phyloP scores from a whole-genome alignment of 2,888 invertebrate genomes.

The Leuctra nigra region DNA sequence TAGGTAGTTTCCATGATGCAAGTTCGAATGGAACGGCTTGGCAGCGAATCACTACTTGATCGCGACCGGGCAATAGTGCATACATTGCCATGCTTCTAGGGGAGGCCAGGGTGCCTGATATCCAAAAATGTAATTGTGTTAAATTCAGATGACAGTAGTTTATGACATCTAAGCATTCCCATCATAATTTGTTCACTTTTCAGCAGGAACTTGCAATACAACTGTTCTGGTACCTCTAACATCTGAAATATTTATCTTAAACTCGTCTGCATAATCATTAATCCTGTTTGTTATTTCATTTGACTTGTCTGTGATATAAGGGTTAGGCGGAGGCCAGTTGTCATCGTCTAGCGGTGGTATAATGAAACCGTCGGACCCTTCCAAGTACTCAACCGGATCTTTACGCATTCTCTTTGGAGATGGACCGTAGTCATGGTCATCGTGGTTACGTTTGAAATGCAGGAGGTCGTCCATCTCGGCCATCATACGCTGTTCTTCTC shows the following conservation, averaged over 20 bases:
- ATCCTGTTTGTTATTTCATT: conserved; percentile 30
- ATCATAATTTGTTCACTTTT: conserved; percentile 29
- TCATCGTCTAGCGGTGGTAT: conserved; percentile 28
- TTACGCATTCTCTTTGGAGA: conserved; percentile 24
- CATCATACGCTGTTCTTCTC: conserved; percentile 30
- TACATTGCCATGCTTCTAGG: too few relatives aligned
- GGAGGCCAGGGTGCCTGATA: too few relatives aligned
- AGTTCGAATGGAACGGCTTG: too few relatives aligned
- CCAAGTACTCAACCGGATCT: conserved; percentile 7
- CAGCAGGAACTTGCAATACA: conserved; percentile 38
- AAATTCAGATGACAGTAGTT: too few relatives aligned
- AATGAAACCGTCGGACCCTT: conserved; percentile 20
- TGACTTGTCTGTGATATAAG: neutral
- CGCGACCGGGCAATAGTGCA: too few relatives aligned
- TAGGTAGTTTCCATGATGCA: too few relatives aligned
- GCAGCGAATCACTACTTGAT: too few relatives aligned
- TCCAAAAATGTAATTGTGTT: too few relatives aligned
- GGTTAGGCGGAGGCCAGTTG: conserved; percentile 25
- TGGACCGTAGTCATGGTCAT: conserved; percentile 31
- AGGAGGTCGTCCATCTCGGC: conserved; percentile 38
- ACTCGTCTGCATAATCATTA: conserved; percentile 34
- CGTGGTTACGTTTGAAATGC: conserved; percentile 28
- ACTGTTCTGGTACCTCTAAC: conserved; percentile 38
- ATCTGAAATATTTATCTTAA: conserved; percentile 39
- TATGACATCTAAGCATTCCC: neutral